Conservation (phyloP, 2,797 vertebrate species). For the Erethizon dorsatum region DNA sequence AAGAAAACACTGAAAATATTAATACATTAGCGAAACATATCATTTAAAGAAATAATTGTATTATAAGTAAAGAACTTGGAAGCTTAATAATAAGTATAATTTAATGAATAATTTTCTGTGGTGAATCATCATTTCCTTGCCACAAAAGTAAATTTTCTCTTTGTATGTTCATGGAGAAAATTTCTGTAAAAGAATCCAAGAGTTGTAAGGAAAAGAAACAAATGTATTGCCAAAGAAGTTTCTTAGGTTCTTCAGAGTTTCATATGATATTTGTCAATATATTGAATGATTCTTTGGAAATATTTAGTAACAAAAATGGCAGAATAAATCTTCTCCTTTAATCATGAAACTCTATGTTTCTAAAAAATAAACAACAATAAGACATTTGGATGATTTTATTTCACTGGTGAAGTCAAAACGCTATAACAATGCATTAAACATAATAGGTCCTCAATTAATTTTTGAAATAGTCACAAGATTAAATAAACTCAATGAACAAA, state of each 20-base stretch:
- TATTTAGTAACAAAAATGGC: background rate
- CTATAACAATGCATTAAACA: background rate
- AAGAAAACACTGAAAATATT: slow-evolving; percentile 64
- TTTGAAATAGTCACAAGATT: slow-evolving; percentile 1
- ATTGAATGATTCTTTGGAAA: slow-evolving; percentile 33
- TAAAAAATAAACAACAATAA: slow-evolving; percentile 11
- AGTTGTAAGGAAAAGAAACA: slow-evolving; percentile 42
- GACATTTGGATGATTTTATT: slow-evolving; percentile 3
- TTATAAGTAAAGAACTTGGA: slow-evolving; percentile 62
- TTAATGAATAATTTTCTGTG: slow-evolving; percentile 74
- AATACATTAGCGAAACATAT: slow-evolving; percentile 65
- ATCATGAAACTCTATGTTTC: slow-evolving; percentile 1
- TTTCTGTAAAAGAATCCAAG: slow-evolving; percentile 68
- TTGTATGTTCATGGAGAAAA: background rate
- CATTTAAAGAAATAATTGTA: slow-evolving; percentile 75
- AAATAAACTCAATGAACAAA: slow-evolving; percentile 14
- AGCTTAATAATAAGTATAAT: slow-evolving; percentile 75
- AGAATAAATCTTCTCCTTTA: background rate
- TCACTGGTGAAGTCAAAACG: background rate
- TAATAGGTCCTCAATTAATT: background rate
- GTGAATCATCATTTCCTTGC: slow-evolving; percentile 75
- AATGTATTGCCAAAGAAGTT: slow-evolving; percentile 15
- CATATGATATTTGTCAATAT: slow-evolving; percentile 37
- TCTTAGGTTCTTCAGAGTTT: slow-evolving; percentile 14
- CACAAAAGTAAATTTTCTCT: slow-evolving; percentile 64